Base-by-base conservation (phyloP, 2,888 invertebrate genomes). In the Abrostola triplasia region DNA sequence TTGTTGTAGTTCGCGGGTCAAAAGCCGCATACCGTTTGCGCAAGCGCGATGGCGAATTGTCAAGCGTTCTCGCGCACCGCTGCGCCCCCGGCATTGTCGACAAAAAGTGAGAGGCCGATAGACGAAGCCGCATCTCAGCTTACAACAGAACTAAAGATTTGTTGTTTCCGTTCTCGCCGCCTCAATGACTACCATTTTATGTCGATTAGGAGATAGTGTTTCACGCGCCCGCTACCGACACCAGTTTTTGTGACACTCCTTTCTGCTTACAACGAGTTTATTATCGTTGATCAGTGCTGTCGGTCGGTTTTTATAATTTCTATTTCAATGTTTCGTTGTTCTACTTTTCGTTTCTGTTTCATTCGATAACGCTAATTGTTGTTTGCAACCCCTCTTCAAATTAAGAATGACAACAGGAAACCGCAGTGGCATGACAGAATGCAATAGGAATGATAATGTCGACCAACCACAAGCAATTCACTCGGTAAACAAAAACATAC, bases 171-270 rank as follows among this genome's bases (percentile, higher is more conserved):
- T 85, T 93, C 90, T 89, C 88, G 90, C 88, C 90, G 91, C 90
- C 88, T 92, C 91, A 93, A 93, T 93, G 93, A 89, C 92, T 93
- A 92, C 93, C 92, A 93, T 92, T 94, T 93, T 93, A 88, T 93
- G 91, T 92, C 92, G 93, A 94, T 93, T 91, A 89, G 88, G 81
- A 93, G 93, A 94, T 94, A 93, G 92, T 92, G 91, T 94, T 94
- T 91, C 94, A 93, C 89, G 90, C 90, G 91, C 88, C 82, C 88
- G 93, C 94, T 93, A 93, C 94, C 88, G 92, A 92, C 88, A 88
- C 91, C 88, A 90, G 83, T 93, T 94, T 94, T 94, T 94, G 89
- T 93, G 90, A 91, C 91, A 90, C 91, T 89, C 86, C 88, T 90
- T 87, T 90, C 89, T 88, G 87, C 85, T 82, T 82, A 92, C 92